These are phyloP conservation scores for Speoplatyrhinus poulsoni DNA, from an alignment of 2,113 vertebrate species.

Conservation along the genomic window DNA sequence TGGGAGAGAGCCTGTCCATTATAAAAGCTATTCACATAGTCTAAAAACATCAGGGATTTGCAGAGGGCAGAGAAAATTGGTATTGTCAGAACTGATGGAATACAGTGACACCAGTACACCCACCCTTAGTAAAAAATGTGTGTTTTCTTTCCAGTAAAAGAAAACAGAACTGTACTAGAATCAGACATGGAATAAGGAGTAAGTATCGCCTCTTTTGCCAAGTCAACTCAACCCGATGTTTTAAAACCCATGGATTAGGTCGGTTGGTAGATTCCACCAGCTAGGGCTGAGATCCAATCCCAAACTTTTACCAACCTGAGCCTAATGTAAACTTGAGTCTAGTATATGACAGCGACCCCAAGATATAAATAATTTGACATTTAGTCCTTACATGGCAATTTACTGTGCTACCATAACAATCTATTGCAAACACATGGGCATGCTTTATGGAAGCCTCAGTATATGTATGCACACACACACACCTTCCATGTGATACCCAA, in stretches of 20 bases:
- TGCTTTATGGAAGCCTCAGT: neutral
- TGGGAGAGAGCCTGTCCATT: neutral
- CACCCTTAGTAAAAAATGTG: neutral
- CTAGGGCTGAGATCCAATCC: slow-evolving; percentile 30
- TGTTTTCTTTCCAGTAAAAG: neutral
- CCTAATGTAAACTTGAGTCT: slow-evolving; percentile 52
- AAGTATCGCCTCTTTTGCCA: neutral
- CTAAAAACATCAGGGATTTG: neutral
- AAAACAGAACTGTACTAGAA: neutral
- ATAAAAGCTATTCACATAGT: neutral
- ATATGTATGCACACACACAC: neutral
- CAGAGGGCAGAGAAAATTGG: neutral
- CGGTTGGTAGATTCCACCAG: slow-evolving; percentile 28
- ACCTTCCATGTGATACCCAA: neutral
- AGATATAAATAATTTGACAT: slow-evolving; percentile 45
- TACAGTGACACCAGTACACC: neutral
- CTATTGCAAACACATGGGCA: neutral
- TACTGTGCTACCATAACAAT: neutral
- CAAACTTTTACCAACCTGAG: slow-evolving; percentile 14
- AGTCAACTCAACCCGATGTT: slow-evolving; percentile 36
- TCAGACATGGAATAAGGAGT: neutral
- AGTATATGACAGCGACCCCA: slow-evolving; percentile 47
- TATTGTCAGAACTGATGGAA: neutral
- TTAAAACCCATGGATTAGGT: neutral
- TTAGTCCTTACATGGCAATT: neutral